These are phyloP conservation scores for Hippoglossus hippoglossus DNA, from an alignment of 2,797 vertebrate genomes.

Conservation along the genomic window DNA sequence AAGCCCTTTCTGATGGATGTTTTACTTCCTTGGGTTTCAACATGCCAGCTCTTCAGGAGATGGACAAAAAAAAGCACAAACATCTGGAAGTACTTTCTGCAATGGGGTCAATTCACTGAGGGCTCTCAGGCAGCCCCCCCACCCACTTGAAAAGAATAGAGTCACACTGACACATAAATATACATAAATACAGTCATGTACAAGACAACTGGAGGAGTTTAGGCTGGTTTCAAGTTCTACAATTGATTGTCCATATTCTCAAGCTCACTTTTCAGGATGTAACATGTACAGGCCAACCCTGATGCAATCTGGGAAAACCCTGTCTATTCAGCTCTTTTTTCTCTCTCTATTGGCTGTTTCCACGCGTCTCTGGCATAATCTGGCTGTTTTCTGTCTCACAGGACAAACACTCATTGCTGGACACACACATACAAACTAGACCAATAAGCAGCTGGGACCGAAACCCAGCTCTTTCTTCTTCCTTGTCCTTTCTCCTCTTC, in stretches of 20 bases:
- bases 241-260: conserved; percentile 3
- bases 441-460: conserved; percentile 44
- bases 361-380: conserved; percentile 39
- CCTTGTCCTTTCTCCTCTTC: too few relatives aligned
- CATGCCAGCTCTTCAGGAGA: conserved; percentile 35
- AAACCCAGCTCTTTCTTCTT: conserved; percentile 22
- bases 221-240: conserved; percentile 9
- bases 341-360: conserved; percentile 21
- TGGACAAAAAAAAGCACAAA: conserved; percentile 11
- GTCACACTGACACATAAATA: conserved; percentile 16
- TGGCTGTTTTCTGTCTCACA: conserved; percentile 26
- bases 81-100: conserved; percentile 77
- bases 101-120: conserved; percentile 51
- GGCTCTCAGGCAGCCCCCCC: conserved; percentile 21
- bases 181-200: background rate
- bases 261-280: conserved; percentile 10
- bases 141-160: conserved; percentile 4
- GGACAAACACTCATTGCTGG: conserved; percentile 29
- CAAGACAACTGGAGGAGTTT: conserved; percentile 2
- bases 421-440: conserved; percentile 52
- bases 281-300: conserved; percentile 20
- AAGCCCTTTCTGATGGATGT: conserved; percentile 6
- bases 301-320: conserved; percentile 47
- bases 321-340: conserved; percentile 22
- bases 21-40: conserved; percentile 22